These are phyloP conservation scores for Calliopum simillimum DNA, from an alignment of 2,888 invertebrate genomes.

Conservation along the genomic window DNA sequence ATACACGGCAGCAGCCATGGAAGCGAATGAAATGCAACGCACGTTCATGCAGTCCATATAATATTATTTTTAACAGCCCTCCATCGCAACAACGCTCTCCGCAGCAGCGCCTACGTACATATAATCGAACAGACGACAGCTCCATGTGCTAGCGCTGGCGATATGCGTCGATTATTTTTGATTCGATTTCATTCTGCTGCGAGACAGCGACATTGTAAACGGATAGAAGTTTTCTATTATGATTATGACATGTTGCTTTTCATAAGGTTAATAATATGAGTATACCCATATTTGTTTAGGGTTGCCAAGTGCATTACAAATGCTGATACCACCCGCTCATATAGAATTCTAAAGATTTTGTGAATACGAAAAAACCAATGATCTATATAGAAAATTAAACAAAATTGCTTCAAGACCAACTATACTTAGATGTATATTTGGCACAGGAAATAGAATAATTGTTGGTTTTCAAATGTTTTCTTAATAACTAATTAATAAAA, in stretches of 20 bases:
- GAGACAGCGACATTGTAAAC: too few relatives aligned
- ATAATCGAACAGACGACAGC: too few relatives aligned
- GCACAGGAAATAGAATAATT: too few relatives aligned
- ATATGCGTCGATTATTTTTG: background rate
- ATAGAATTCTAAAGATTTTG: too few relatives aligned
- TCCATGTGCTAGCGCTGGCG: too few relatives aligned
- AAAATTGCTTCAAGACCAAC: too few relatives aligned
- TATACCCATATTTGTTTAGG: slow-evolving; percentile 7
- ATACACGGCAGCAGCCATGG: slow-evolving; percentile 14
- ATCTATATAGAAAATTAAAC: too few relatives aligned
- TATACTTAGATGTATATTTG: too few relatives aligned
- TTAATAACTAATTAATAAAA: too few relatives aligned
- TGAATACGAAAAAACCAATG: too few relatives aligned
- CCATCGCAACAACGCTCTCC: background rate
- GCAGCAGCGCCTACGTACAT: background rate
- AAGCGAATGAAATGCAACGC: slow-evolving; percentile 17
- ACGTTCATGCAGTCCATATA: slow-evolving; percentile 25
- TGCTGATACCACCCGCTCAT: too few relatives aligned
- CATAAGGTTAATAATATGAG: slow-evolving; percentile 17
- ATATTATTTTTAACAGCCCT: slow-evolving; percentile 23
- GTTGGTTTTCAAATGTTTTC: too few relatives aligned
- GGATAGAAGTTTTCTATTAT: slow-evolving; percentile 11
- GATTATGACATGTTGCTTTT: slow-evolving; percentile 16
- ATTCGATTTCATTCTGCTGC: background rate
- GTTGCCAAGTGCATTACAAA: background rate